A percentile compares a stretch with the other conserved stretches of the same genome.
Evolutionary conservation across 2,113 vertebrate genomes (phyloP).

Genomic region (Condylura cristata): DNA sequence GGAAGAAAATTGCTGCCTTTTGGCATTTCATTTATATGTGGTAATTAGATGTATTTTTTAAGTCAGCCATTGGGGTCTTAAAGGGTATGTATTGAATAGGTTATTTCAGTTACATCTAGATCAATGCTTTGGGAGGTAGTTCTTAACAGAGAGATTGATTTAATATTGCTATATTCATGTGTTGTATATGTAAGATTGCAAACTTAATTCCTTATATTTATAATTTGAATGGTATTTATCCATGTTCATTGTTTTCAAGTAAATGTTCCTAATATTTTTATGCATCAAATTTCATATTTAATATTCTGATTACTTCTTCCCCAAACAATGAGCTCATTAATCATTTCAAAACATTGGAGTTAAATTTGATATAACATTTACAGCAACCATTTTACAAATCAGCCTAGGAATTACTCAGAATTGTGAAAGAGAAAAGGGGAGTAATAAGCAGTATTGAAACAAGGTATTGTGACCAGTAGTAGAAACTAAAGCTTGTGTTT

Average conservation of each 20-base stretch:
- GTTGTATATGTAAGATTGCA: not conserved
- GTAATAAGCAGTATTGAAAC: constrained; percentile 22
- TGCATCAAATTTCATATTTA: not conserved
- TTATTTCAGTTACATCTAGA: not conserved
- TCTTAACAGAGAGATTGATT: not conserved
- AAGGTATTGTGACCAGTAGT: constrained; percentile 30
- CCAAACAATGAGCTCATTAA: not conserved
- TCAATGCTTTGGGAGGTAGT: not conserved
- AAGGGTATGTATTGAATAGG: not conserved
- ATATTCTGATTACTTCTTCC: not conserved
- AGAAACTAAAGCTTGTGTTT: constrained; percentile 42
- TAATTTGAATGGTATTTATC: too few relatives aligned
- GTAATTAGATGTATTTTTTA: not conserved
- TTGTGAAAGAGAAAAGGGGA: not conserved
- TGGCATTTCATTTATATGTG: not conserved
- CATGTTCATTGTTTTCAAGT: not conserved
- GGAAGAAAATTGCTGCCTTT: too few relatives aligned
- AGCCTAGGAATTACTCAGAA: constrained; percentile 30
- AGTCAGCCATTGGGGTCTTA: not conserved
- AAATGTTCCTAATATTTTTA: not conserved
- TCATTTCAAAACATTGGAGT: not conserved
- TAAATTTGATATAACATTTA: not conserved
- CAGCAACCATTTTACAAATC: not conserved
- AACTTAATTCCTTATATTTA: not conserved
- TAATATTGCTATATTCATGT: not conserved